Percentiles rank a stretch among this genome's conserved stretches.
These are phyloP conservation scores for Polypterus bichir DNA, from an alignment of 2,113 vertebrate genomes.

Conservation along the genomic window DNA sequence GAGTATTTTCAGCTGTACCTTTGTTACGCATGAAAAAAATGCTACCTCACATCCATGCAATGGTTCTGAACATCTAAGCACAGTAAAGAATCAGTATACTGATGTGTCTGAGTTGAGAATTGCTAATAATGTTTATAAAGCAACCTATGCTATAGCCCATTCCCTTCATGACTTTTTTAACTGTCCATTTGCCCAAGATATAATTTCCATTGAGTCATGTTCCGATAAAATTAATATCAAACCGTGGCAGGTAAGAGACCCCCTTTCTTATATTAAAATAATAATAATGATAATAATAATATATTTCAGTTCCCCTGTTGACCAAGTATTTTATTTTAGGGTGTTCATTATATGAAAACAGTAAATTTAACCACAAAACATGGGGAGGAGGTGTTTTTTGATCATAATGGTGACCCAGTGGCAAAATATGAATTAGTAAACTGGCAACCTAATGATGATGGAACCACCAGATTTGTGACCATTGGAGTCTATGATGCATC, in stretches of 20 bases:
- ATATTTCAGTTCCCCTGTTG: neutral
- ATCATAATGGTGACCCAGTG: slow-evolving; percentile 46
- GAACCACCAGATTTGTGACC: slow-evolving; percentile 35
- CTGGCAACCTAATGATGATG: slow-evolving; percentile 45
- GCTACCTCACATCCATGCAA: slow-evolving; percentile 27
- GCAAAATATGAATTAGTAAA: slow-evolving; percentile 53
- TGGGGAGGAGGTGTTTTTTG: slow-evolving; percentile 44
- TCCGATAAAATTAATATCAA: neutral
- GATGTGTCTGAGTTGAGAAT: slow-evolving; percentile 51
- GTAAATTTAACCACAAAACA: slow-evolving; percentile 44
- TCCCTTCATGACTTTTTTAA: slow-evolving; percentile 35
- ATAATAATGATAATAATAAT: neutral
- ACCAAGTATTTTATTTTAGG: slow-evolving; percentile 21
- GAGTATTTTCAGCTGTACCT: slow-evolving; percentile 37
- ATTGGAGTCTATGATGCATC: slow-evolving; percentile 49
- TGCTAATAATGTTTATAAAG: slow-evolving; percentile 55
- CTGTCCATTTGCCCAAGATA: slow-evolving; percentile 27
- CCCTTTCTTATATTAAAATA: neutral
- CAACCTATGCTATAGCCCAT: slow-evolving; percentile 47
- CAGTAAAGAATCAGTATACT: slow-evolving; percentile 38
- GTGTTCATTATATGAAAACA: slow-evolving; percentile 32
- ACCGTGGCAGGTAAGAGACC: slow-evolving; percentile 1
- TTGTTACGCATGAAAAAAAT: slow-evolving; percentile 10
- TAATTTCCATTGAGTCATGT: slow-evolving; percentile 34
- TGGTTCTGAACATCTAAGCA: slow-evolving; percentile 39